Base-by-base conservation (phyloP, 2,888 invertebrate genomes). In the Adelognathus sp. region DNA sequence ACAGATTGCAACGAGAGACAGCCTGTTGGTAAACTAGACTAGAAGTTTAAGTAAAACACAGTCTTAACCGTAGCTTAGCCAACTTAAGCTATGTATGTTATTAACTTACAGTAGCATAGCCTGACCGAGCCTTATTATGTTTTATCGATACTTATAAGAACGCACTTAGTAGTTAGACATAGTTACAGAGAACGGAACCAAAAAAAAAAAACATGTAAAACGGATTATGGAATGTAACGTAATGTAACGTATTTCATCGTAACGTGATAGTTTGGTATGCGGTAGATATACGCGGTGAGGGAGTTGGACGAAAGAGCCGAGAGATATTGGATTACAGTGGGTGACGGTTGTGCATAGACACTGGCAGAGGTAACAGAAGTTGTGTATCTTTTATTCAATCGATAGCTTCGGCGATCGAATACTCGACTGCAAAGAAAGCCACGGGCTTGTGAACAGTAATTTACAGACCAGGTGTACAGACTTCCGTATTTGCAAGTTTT, bases 21-120 rank as follows among this genome's bases (percentile, higher is more conserved):
- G 46, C 39, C 46, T 60, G 54, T 21, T 71, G n/a, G 3, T 18
- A 33, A 54, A 39, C 39, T 36, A 66, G 24, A 36, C 9, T 36
- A 52, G 58, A 58, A 72, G 76, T 74, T 81, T 81, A 70, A 79
- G 71, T 60, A 72, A 78, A 84, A 75, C 50, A 67, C 70, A 81
- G n/a, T 81, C 84, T 87, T 88, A 82, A 82, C 81, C 83, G 83
- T 85, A 86, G 83, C 86, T 87, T 87, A 88, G 83, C 82, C 83
- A 83, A 86, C 87, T 88, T 88, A 87, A 85, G 87, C 86, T 87
- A 88, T 86, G 81, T 85, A 84, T 82, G 79, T n/a, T 80, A 81
- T 61, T 86, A 85, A 86, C 87, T 87, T 88, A 88, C 81, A 82
- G 76, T 84, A 87, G 82, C 82, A 84, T 81, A 84, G 82, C 81